These are phyloP conservation scores for Acanthisitta chloris DNA, from an alignment of 2,113 vertebrate species.

Conservation along the genomic window DNA sequence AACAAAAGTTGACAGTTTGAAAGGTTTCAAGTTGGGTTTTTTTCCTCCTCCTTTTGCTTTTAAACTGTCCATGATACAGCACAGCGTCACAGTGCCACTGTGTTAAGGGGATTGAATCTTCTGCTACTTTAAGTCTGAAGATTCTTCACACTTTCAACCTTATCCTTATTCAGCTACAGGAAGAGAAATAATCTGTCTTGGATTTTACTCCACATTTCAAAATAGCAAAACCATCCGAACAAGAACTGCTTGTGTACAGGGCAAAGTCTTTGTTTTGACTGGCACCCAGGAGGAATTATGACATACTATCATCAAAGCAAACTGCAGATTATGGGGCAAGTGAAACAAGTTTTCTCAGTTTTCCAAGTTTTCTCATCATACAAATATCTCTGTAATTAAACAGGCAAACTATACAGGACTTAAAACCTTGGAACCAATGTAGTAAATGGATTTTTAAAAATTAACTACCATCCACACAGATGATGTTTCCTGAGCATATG, in stretches of 20 bases:
- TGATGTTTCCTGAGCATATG: neutral
- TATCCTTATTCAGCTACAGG: neutral
- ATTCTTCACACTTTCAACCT: neutral
- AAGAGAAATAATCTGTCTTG: neutral
- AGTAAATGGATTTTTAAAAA: neutral
- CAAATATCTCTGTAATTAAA: neutral
- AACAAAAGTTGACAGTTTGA: neutral
- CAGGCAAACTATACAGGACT: neutral
- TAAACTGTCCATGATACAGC: neutral
- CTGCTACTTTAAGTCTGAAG: neutral
- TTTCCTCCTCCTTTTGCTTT: neutral
- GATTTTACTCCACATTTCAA: conserved; percentile 53
- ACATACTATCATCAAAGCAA: conserved; percentile 54
- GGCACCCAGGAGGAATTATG: conserved; percentile 32
- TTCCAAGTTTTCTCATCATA: neutral
- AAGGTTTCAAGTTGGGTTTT: neutral
- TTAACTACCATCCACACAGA: neutral
- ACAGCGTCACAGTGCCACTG: neutral
- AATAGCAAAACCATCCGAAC: conserved; percentile 48
- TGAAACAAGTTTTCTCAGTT: conserved; percentile 32
- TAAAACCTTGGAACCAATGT: neutral
- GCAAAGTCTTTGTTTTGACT: conserved; percentile 62
- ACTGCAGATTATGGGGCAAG: conserved; percentile 2
- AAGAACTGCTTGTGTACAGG: conserved; percentile 43
- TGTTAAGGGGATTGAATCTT: neutral